phyloP scores from a whole-genome alignment of 2,113 vertebrate genomes.

The Symphodus melops region DNA sequence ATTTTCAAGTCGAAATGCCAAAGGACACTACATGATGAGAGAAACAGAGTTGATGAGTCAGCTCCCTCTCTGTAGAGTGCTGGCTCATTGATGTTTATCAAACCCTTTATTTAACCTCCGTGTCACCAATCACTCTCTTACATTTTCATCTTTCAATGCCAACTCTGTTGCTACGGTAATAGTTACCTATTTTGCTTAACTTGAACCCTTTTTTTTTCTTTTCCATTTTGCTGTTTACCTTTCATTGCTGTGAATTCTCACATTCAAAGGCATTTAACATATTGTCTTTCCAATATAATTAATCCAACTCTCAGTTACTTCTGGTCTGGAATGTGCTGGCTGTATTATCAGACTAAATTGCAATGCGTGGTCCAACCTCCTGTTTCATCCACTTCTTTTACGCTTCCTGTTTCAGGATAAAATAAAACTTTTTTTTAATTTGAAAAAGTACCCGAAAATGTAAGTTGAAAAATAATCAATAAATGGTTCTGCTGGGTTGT shows the following conservation, averaged over 20 bases:
- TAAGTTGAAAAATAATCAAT: too few relatives aligned
- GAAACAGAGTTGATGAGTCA: conserved; percentile 8
- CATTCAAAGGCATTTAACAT: neutral
- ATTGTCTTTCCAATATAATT: neutral
- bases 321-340: neutral
- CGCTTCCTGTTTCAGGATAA: neutral
- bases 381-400: neutral
- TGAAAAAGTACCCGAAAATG: too few relatives aligned
- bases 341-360: neutral
- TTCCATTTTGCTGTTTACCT: neutral
- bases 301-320: neutral
- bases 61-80: neutral
- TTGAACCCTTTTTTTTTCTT: neutral
- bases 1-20: neutral
- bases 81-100: conserved; percentile 16
- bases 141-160: neutral
- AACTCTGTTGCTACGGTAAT: neutral
- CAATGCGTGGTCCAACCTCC: neutral
- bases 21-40: neutral
- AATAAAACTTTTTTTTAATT: neutral
- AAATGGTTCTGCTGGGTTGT: too few relatives aligned
- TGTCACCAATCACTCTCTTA: conserved; percentile 9
- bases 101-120: conserved; percentile 12
- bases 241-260: neutral
- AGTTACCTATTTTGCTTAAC: neutral